Evolutionary conservation across 2,797 vertebrate species (phyloP).

Genomic region (Artibeus lituratus): DNA sequence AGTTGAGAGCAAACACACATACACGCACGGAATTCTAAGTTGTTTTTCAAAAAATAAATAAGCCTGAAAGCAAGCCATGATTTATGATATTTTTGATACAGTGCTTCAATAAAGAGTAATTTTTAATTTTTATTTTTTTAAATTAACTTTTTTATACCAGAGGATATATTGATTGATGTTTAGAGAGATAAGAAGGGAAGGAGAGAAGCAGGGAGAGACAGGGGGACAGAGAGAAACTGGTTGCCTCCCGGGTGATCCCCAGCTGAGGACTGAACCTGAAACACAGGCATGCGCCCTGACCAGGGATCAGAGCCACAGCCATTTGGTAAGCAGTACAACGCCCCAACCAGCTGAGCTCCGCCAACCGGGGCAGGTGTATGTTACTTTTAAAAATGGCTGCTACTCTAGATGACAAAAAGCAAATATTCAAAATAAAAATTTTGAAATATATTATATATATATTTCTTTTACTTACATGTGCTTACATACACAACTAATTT

Average conservation of each 20-base stretch:
- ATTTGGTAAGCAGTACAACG: neutral
- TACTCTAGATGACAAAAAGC: neutral
- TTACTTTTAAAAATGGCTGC: neutral
- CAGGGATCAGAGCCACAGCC: neutral
- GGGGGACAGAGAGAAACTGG: too few species aligned
- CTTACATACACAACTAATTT: neutral
- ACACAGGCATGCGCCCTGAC: neutral
- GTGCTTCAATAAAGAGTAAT: neutral
- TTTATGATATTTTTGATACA: neutral
- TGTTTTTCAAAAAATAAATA: neutral
- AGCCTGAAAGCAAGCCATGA: neutral
- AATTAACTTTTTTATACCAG: neutral
- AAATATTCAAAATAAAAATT: neutral
- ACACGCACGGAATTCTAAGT: neutral
- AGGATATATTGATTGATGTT: neutral
- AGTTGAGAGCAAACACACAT: neutral
- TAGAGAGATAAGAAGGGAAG: neutral
- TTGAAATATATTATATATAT: neutral
- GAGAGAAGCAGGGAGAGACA: neutral
- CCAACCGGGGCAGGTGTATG: neutral
- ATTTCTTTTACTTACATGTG: neutral
- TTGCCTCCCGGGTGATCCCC: too few species aligned
- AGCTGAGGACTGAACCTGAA: neutral
- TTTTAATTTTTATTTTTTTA: too few species aligned
- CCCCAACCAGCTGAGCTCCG: neutral